Evolutionary conservation across 2,797 vertebrate genomes (phyloP).

Genomic region (Melanitta fusca): DNA sequence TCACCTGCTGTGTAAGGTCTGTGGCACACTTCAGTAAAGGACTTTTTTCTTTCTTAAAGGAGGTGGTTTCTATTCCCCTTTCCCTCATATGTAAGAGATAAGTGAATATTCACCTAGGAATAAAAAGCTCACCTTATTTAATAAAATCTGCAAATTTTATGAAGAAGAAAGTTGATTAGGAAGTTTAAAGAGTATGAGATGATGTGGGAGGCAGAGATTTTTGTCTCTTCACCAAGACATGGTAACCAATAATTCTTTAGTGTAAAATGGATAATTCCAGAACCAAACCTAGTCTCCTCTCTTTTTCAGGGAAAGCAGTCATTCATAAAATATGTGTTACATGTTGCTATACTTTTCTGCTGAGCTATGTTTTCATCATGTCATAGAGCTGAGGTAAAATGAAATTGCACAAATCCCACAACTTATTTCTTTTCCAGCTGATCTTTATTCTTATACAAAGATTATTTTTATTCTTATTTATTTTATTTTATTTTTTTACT

Average conservation of each 20-base stretch:
- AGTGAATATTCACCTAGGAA: not conserved
- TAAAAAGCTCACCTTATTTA: not conserved
- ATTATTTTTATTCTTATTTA: not conserved
- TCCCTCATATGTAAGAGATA: not conserved
- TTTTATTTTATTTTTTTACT: not conserved
- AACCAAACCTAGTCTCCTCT: not conserved
- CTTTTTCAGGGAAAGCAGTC: not conserved
- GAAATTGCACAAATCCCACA: not conserved
- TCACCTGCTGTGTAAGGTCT: not conserved
- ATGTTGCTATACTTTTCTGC: not conserved
- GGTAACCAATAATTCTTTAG: not conserved
- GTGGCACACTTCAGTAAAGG: slow-evolving; percentile 22
- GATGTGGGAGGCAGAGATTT: not conserved
- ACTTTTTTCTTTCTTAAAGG: slow-evolving; percentile 26
- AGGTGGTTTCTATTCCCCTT: not conserved
- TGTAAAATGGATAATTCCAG: not conserved
- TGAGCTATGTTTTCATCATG: not conserved
- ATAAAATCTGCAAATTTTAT: slow-evolving; percentile 3
- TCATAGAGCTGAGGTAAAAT: not conserved
- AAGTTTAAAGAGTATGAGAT: not conserved
- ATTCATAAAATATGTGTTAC: not conserved
- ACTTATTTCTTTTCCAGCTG: not conserved
- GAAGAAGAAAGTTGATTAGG: not conserved
- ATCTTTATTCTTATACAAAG: not conserved
- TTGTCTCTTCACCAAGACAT: not conserved